A percentile compares a stretch with the other conserved stretches of the same genome.
phyloP scores from a whole-genome alignment of 2,113 vertebrate species.

The Gulo gulo region DNA sequence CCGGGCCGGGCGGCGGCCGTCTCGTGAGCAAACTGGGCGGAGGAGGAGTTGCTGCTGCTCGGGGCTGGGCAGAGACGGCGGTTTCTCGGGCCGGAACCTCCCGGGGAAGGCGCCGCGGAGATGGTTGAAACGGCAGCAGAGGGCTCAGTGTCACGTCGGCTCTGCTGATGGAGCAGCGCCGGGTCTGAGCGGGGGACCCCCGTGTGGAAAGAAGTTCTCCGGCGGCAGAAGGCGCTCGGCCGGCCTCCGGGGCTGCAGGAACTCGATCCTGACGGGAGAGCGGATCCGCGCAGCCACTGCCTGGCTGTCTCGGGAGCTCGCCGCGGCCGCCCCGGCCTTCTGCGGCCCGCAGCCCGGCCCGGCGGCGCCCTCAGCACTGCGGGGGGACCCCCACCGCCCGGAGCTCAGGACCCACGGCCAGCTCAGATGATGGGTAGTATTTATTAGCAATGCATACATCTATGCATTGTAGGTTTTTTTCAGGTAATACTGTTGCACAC shows the following conservation, averaged over 20 bases:
- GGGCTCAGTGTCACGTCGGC: neutral
- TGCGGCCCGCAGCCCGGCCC: neutral
- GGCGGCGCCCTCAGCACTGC: neutral
- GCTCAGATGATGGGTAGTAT: neutral
- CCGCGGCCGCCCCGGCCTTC: neutral
- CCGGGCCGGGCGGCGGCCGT: neutral
- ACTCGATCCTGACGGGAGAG: neutral
- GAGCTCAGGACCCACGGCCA: neutral
- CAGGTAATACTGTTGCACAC: neutral
- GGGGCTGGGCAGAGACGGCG: neutral
- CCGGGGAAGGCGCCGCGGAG: neutral
- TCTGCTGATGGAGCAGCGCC: neutral
- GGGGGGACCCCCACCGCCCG: neutral
- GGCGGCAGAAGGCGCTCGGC: neutral
- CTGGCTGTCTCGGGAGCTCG: neutral
- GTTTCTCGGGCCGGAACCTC: neutral
- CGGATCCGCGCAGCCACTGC: neutral
- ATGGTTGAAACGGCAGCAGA: neutral
- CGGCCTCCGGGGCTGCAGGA: neutral
- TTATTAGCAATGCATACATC: too few species aligned
- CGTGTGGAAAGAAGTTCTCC: neutral
- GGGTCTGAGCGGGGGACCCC: neutral
- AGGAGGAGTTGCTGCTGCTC: neutral
- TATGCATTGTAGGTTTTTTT: neutral
- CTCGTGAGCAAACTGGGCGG: accelerated